A percentile compares a stretch with the other conserved stretches of the same genome.
Conservation (phyloP, 2,797 vertebrate genomes). For the Lagocephalus sceleratus region DNA sequence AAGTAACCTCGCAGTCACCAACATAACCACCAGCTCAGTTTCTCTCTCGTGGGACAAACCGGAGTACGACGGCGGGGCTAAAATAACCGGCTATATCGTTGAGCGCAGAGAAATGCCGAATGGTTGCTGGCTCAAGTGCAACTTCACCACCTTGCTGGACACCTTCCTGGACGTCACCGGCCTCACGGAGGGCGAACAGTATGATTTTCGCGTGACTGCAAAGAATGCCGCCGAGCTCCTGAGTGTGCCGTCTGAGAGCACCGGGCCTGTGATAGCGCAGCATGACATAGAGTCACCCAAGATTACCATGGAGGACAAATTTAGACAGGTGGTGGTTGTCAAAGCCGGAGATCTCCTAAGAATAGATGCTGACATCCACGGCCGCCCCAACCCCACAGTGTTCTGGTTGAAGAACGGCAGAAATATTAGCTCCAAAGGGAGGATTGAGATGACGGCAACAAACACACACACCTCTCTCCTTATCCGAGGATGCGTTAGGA, state of each 20-base stretch:
- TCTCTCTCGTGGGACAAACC: constrained; percentile 94
- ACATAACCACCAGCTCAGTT: constrained; percentile 91
- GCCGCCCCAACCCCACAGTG: constrained; percentile 87
- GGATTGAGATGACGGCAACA: constrained; percentile 86
- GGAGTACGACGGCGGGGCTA: constrained; percentile 94
- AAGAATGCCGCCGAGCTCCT: constrained; percentile 91
- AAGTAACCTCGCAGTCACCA: constrained; percentile 87
- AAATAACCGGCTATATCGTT: constrained; percentile 93
- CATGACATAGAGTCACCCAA: constrained; percentile 92
- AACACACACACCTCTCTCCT: constrained; percentile 81
- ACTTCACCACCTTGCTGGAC: constrained; percentile 91
- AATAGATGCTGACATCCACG: constrained; percentile 90
- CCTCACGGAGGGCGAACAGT: constrained; percentile 89
- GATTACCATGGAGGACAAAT: constrained; percentile 90
- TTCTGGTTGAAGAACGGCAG: constrained; percentile 93
- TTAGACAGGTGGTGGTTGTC: constrained; percentile 85
- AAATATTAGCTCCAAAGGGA: constrained; percentile 88
- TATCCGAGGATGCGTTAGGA: constrained; percentile 88
- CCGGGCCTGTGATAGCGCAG: constrained; percentile 90
- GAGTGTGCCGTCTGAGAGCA: constrained; percentile 90
- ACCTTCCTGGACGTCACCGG: constrained; percentile 90
- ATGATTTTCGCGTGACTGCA: constrained; percentile 93
- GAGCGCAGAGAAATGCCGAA: constrained; percentile 90
- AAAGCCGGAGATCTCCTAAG: constrained; percentile 92
- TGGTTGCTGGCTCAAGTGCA: constrained; percentile 95